These are phyloP conservation scores for Hetaerina titia DNA, from an alignment of 2,888 invertebrate species.

Conservation along the genomic window DNA sequence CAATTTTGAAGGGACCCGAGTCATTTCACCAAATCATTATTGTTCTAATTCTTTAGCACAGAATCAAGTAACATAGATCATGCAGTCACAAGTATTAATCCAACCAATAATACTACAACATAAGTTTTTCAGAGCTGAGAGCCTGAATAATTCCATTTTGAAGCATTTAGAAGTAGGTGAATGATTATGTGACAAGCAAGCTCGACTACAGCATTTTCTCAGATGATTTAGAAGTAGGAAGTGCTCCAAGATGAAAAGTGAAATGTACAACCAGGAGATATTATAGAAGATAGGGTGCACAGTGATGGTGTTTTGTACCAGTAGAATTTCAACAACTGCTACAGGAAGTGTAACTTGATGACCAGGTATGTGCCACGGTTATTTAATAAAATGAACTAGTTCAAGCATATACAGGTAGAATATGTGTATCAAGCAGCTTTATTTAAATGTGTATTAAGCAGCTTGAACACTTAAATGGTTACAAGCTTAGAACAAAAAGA, in stretches of 20 bases:
- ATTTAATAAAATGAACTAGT: not conserved
- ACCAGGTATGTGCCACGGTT: not conserved
- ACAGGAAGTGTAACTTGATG: not conserved
- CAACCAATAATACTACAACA: not conserved
- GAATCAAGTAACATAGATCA: not conserved
- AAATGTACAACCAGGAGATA: not conserved
- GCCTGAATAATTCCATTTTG: conserved; percentile 12
- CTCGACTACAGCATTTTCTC: not conserved
- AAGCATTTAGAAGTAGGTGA: conserved; percentile 28
- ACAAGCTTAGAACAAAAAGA: no score
- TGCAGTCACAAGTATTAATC: not conserved
- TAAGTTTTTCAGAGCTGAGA: not conserved
- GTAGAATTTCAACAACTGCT: not conserved
- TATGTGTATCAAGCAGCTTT: not conserved
- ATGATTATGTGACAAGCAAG: not conserved
- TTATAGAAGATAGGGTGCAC: not conserved
- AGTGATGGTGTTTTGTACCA: not conserved
- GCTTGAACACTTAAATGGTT: not conserved
- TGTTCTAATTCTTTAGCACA: conserved; percentile 1
- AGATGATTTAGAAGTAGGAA: conserved; percentile 33
- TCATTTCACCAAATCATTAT: not conserved
- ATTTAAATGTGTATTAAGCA: no score
- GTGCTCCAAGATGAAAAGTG: conserved; percentile 29
- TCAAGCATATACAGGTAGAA: not conserved
- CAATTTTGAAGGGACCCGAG: not conserved